These are phyloP conservation scores for Channa argus DNA, from an alignment of 2,113 vertebrate species.

Conservation along the genomic window DNA sequence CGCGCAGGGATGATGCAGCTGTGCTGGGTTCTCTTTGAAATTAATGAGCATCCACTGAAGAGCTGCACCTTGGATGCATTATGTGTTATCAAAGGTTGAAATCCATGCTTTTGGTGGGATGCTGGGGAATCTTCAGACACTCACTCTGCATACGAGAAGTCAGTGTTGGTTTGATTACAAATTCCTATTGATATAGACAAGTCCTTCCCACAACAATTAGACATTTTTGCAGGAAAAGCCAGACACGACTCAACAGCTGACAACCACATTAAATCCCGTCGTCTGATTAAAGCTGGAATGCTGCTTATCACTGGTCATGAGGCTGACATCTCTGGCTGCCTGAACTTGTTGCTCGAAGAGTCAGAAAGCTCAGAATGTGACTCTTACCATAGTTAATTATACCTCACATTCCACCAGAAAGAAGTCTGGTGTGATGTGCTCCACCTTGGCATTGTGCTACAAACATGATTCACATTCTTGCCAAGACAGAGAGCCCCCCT, in stretches of 20 bases:
- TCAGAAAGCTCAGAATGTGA: not conserved
- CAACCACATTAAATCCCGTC: conserved; percentile 38
- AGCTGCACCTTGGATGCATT: conserved; percentile 3
- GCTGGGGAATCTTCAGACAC: conserved; percentile 17
- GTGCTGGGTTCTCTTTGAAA: conserved; percentile 9
- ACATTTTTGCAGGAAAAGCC: conserved; percentile 36
- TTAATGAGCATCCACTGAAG: not conserved
- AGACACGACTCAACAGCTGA: conserved; percentile 17
- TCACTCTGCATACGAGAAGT: not conserved
- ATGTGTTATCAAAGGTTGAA: not conserved
- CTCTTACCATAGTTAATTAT: conserved; percentile 43
- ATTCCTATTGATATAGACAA: conserved; percentile 18
- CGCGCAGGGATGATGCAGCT: conserved; percentile 25
- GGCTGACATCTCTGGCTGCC: conserved; percentile 40
- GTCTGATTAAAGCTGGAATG: conserved; percentile 56
- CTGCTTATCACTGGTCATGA: conserved; percentile 35
- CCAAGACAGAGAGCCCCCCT: conserved; percentile 20
- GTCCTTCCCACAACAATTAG: conserved; percentile 39
- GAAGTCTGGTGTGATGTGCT: conserved; percentile 54
- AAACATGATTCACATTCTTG: conserved; percentile 59
- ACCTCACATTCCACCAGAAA: conserved; percentile 53
- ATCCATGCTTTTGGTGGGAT: conserved; percentile 18
- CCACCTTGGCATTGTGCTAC: conserved; percentile 46
- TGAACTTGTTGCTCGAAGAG: conserved; percentile 51
- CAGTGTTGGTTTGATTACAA: conserved; percentile 15